These are phyloP conservation scores for Volucella inanis DNA, from an alignment of 2,888 invertebrate genomes.

Conservation along the genomic window DNA sequence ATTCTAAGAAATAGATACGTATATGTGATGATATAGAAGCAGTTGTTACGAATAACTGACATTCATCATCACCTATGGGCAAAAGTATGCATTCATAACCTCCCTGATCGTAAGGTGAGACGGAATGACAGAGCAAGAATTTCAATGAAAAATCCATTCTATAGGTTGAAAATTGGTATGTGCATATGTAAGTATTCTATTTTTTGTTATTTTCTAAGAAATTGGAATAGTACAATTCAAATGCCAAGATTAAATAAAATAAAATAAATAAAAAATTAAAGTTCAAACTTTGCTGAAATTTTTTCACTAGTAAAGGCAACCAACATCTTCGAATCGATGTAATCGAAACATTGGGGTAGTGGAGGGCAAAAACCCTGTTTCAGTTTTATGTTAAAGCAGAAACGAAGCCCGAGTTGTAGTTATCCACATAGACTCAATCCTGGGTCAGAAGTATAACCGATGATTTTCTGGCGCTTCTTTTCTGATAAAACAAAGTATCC, in stretches of 20 bases:
- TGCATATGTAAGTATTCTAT: neutral
- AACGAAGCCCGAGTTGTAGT: too few relatives aligned
- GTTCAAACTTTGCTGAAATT: slow-evolving; percentile 56
- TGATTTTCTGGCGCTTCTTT: too few relatives aligned
- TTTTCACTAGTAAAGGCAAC: slow-evolving; percentile 50
- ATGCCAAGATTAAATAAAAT: slow-evolving; percentile 44
- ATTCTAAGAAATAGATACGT: slow-evolving; percentile 60
- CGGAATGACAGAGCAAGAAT: slow-evolving; percentile 65
- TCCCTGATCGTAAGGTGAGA: slow-evolving; percentile 44
- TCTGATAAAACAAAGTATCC: too few relatives aligned
- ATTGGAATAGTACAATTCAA: slow-evolving; percentile 34
- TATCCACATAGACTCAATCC: too few relatives aligned
- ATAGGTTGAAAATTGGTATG: slow-evolving; percentile 13
- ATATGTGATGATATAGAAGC: slow-evolving; percentile 66
- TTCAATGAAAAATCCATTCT: slow-evolving; percentile 68
- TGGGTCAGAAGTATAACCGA: too few relatives aligned
- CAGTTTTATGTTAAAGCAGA: too few relatives aligned
- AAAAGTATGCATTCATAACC: slow-evolving; percentile 7
- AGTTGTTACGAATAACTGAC: slow-evolving; percentile 69
- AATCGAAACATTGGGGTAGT: slow-evolving; percentile 4
- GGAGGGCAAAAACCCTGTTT: too few relatives aligned
- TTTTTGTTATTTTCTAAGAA: neutral
- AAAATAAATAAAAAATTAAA: too few relatives aligned
- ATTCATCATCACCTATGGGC: slow-evolving; percentile 68
- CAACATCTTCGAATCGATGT: slow-evolving; percentile 45